Percentiles rank a stretch among this genome's conserved stretches.
phyloP scores from a whole-genome alignment of 2,888 invertebrate species.

The Eucera pruinosa region DNA sequence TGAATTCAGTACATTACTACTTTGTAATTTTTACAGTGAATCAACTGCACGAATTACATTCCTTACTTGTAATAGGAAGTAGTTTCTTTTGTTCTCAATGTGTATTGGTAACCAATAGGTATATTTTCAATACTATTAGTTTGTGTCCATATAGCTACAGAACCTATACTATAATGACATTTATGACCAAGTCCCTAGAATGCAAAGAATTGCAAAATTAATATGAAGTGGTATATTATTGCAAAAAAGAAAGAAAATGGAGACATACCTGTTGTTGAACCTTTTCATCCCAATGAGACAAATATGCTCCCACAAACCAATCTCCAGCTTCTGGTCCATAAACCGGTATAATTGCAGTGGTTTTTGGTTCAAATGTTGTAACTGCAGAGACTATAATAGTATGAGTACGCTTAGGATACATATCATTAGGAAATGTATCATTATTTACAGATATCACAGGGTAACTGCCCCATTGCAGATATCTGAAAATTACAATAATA shows the following conservation, averaged over 20 bases:
- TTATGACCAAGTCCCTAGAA: slow-evolving; percentile 84
- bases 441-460: slow-evolving; percentile 85
- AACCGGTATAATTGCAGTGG: slow-evolving; percentile 83
- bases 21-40: neutral
- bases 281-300: slow-evolving; percentile 84
- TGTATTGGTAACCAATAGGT: slow-evolving; percentile 80
- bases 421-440: slow-evolving; percentile 84
- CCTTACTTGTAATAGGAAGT: slow-evolving; percentile 85
- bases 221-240: slow-evolving; percentile 15
- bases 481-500: slow-evolving; percentile 79
- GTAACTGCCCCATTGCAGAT: slow-evolving; percentile 86
- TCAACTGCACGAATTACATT: neutral
- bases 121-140: slow-evolving; percentile 82
- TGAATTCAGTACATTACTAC: slow-evolving; percentile 20
- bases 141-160: slow-evolving; percentile 85
- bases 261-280: slow-evolving; percentile 84
- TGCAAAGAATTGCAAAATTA: slow-evolving; percentile 11
- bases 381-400: slow-evolving; percentile 78
- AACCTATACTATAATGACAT: slow-evolving; percentile 85
- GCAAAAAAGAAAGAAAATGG: slow-evolving; percentile 5
- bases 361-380: slow-evolving; percentile 83
- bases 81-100: slow-evolving; percentile 80
- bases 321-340: slow-evolving; percentile 85
- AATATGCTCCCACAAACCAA: slow-evolving; percentile 85
- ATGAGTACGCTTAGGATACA: slow-evolving; percentile 78